Percentiles rank a stretch among this genome's conserved stretches.
Conservation (phyloP, 2,113 vertebrate genomes). For the Mandrillus leucophaeus region DNA sequence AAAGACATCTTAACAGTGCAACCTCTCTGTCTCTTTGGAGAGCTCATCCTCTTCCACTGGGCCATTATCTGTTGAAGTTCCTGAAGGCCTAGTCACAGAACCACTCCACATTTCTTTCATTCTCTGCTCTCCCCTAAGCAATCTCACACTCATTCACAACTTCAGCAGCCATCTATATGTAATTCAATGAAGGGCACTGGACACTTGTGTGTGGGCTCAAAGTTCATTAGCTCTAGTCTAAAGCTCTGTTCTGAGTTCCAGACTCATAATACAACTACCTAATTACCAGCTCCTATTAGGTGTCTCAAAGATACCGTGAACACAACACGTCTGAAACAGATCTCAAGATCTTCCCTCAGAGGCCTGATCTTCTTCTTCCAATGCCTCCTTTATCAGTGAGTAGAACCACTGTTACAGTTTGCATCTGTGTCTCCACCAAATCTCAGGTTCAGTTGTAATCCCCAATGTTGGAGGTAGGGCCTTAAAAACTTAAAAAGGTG, state of each 20-base stretch:
- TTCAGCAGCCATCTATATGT: not conserved
- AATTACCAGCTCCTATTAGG: not conserved
- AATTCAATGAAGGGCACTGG: not conserved
- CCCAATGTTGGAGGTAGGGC: too few relatives aligned
- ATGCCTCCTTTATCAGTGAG: not conserved
- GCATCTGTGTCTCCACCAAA: too few relatives aligned
- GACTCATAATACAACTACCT: not conserved
- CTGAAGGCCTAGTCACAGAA: not conserved
- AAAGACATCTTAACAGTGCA: not conserved
- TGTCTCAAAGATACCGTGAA: not conserved
- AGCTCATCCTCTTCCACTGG: not conserved
- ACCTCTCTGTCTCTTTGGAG: not conserved
- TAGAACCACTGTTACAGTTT: not conserved
- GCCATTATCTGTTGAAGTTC: not conserved
- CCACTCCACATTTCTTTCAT: not conserved
- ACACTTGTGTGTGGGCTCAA: not conserved
- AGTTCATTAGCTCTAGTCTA: not conserved
- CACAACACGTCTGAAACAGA: not conserved
- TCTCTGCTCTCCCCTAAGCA: not conserved
- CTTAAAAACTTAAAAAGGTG: too few relatives aligned
- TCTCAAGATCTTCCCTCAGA: not conserved
- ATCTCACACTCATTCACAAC: not conserved
- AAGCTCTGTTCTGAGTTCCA: not conserved
- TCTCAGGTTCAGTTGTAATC: too few relatives aligned
- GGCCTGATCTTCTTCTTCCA: not conserved